phyloP scores from a whole-genome alignment of 2,797 vertebrate genomes.

The Hipposideros larvatus region DNA sequence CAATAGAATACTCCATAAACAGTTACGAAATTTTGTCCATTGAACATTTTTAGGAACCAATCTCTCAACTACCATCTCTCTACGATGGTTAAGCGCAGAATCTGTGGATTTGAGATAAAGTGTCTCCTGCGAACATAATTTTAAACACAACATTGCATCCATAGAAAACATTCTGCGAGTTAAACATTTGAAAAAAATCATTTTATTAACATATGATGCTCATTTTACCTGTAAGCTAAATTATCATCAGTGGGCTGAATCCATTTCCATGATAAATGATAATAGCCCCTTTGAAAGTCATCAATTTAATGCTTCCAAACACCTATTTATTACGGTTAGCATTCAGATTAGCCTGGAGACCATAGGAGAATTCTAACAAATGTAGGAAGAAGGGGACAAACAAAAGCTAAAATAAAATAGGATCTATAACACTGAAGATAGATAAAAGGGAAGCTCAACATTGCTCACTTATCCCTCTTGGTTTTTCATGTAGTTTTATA shows the following conservation, averaged over 20 bases:
- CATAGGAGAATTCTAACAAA: conserved; percentile 39
- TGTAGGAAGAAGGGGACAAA: neutral
- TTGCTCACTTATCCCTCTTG: neutral
- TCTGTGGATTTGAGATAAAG: conserved; percentile 24
- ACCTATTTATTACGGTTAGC: conserved; percentile 78
- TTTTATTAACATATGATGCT: conserved; percentile 61
- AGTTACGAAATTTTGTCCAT: neutral
- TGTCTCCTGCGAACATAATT: conserved; percentile 41
- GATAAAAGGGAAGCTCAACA: neutral
- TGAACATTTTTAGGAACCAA: neutral
- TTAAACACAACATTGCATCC: conserved; percentile 49
- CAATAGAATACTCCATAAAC: neutral
- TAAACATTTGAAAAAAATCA: conserved; percentile 74
- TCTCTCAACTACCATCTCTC: neutral
- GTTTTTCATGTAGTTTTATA: neutral
- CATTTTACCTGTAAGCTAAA: conserved; percentile 72
- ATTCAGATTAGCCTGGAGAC: conserved; percentile 77
- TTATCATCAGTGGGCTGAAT: conserved; percentile 65
- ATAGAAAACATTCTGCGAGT: conserved; percentile 72
- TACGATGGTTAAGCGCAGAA: neutral
- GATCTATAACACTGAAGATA: neutral
- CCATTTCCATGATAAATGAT: conserved; percentile 79
- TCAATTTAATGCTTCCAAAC: conserved; percentile 75
- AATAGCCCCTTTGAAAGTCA: conserved; percentile 77
- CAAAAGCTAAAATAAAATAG: neutral